Base-by-base conservation (phyloP, 2,797 vertebrate genomes). In the Acanthurus lineatus region DNA sequence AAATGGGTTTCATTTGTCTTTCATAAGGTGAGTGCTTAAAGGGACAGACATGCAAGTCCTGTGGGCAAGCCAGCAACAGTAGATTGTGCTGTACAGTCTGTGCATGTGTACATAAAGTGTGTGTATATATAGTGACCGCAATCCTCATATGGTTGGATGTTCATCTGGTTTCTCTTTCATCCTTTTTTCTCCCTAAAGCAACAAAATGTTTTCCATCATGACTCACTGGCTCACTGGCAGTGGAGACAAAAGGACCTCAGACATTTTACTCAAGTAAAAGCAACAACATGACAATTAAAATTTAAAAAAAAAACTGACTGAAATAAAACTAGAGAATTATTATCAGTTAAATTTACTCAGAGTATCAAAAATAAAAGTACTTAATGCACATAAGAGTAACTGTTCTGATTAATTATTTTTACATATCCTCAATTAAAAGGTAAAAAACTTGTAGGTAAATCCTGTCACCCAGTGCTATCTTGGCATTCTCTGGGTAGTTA, bases 1-100 rank as follows among this genome's bases (percentile, higher is more conserved):
- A 61, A 82, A 66, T 56, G 19, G 69, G 45, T 85, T 82, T 45
- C 59, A 76, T 83, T 82, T 82, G 74, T 77, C 67, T 49, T 73
- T 56, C 11, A 15, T 20, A 57, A 32, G 77, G 71, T 73, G 86
- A 82, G 28, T 15, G 70, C 69, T 42, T 58, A 40, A 44, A 64
- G 44, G 74, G 54, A 76, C 66, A 45, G 59, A 66, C 65, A 51
- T 19, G 19, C 7, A 67, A n/a, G 40, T 81, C 85, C 77, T 66
- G n/a, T 58, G 59, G 80, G 76, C 35, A 6, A 78, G 35, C 47
- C 73, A 9, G 52, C 14, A 42, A 40, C 44, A 81, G 47, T 28
- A 54, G 47, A 68, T 25, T 38, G 56, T 42, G 25, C 49, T 68
- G 48, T 57, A 45, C 19, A 38, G 35, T 28, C 10, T 19, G 38